A percentile compares a stretch with the other conserved stretches of the same genome.
These are phyloP conservation scores for Cetonia aurata DNA, from an alignment of 2,888 invertebrate genomes.

Conservation along the genomic window DNA sequence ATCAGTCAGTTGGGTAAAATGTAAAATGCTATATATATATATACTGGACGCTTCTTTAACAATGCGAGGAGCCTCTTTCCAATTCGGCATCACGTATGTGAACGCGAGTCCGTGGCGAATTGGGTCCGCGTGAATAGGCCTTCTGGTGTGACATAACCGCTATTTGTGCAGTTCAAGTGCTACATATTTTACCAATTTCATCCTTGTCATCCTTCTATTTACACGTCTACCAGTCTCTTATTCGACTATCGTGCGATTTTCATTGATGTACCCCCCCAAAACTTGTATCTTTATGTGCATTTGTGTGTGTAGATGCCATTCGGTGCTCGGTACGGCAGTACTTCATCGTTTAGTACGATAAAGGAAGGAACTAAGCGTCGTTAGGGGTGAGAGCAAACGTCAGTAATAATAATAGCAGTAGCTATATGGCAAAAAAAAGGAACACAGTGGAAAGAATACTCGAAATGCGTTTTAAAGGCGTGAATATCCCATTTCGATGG, in stretches of 20 bases:
- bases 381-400: conserved; percentile 14
- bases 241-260: conserved; percentile 31
- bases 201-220: conserved; percentile 38
- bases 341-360: conserved; percentile 27
- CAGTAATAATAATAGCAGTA: background rate
- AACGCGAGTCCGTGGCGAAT: conserved; percentile 31
- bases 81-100: conserved; percentile 12
- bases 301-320: too few species aligned
- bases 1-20: too few species aligned
- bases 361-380: conserved; percentile 12
- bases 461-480: conserved; percentile 22
- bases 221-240: conserved; percentile 31
- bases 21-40: too few species aligned
- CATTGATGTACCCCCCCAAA: conserved; percentile 8
- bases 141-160: conserved; percentile 35
- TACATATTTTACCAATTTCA: conserved; percentile 44
- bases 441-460: conserved; percentile 15
- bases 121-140: conserved; percentile 14
- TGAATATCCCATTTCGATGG: conserved; percentile 21
- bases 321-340: background rate
- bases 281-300: background rate
- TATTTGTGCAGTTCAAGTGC: conserved; percentile 35
- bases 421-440: background rate
- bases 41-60: too few species aligned
- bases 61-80: background rate